Evolutionary conservation across 2,113 vertebrate genomes (phyloP), one percentile per base, ranked within the genome.

Genomic region (Colaptes auratus): DNA sequence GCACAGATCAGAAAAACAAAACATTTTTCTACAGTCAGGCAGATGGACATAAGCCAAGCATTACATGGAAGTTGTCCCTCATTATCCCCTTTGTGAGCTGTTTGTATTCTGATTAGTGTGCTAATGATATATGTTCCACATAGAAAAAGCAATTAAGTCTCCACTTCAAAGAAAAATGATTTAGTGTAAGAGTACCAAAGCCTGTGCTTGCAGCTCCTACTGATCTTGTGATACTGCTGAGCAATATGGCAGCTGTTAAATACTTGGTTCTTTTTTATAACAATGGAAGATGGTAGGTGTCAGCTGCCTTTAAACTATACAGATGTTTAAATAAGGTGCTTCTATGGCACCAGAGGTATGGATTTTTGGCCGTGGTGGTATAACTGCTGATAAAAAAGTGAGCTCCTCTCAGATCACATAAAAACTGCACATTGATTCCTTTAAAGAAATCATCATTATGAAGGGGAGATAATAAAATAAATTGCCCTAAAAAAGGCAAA

Each of bases 1-100:
- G 76, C 90, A 78, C 76, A 90, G 91, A 88, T 93, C 95, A 95
- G 82, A 58, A 92, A 96, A 97, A 88, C 89, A 96, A 97, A 95
- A 95, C 80, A 81, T 89, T 94, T 96, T 92, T 90, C 82, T 95
- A 82, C 33, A 50, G 93, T 92, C 81, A 86, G 2, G 1, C 81
- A 85, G 69, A 86, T 64, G 72, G 50, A 52, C 50, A 52, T 75
- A 91, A 95, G 92, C 61, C 44, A 93, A 88, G 82, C 70, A 72
- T 71, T 82, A 86, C 53, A 55, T n/a, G 77, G 79, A 94, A 74
- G 58, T 55, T 92, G 66, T 80, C 79, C 86, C 89, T 94, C 91
- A 94, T 95, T 96, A 96, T 87, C 67, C 91, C 84, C 67, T 96
- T 85, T 73, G 71, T 11, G 2, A 87, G 76, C 60, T 89, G 76